Evolutionary conservation across 1,140 invertebrate genomes (phyloP).

Genomic region (Eubasilissa regina): DNA sequence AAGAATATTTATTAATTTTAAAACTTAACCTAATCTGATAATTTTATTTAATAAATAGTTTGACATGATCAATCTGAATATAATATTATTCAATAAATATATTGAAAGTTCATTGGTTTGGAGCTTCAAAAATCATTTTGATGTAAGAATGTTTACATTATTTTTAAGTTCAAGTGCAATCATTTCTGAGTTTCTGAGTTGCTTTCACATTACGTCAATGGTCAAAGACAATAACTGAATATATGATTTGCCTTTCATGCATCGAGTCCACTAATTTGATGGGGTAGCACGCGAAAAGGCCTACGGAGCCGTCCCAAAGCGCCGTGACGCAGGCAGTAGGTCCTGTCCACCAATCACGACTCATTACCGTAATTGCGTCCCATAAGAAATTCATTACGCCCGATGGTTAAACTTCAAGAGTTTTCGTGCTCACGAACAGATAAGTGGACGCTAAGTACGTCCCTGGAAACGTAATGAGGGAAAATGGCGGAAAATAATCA

Average conservation of each 20-base stretch:
- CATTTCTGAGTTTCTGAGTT: neutral
- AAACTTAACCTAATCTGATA: no score
- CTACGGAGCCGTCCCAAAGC: neutral
- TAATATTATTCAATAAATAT: no score
- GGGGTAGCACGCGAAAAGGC: slow-evolving; percentile 15
- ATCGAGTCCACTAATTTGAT: neutral
- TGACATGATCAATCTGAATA: no score
- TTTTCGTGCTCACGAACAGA: slow-evolving; percentile 12
- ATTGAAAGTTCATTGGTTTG: no score
- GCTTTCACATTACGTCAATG: neutral
- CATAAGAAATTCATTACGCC: slow-evolving; percentile 37
- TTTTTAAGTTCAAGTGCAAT: neutral
- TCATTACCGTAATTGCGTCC: slow-evolving; percentile 35
- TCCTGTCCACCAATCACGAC: slow-evolving; percentile 18
- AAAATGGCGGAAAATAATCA: slow-evolving; percentile 23
- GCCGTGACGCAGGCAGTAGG: no score
- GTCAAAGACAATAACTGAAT: neutral
- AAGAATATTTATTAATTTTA: no score
- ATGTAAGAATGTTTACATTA: no score
- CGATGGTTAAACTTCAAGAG: slow-evolving; percentile 1
- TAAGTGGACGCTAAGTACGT: slow-evolving; percentile 7
- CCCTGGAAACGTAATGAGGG: neutral
- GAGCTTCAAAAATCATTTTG: no score
- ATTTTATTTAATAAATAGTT: no score
- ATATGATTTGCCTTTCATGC: neutral